Percentiles rank a stretch among this genome's conserved stretches.
Conservation (phyloP, 1,140 invertebrate species). For the Diprion similis region DNA sequence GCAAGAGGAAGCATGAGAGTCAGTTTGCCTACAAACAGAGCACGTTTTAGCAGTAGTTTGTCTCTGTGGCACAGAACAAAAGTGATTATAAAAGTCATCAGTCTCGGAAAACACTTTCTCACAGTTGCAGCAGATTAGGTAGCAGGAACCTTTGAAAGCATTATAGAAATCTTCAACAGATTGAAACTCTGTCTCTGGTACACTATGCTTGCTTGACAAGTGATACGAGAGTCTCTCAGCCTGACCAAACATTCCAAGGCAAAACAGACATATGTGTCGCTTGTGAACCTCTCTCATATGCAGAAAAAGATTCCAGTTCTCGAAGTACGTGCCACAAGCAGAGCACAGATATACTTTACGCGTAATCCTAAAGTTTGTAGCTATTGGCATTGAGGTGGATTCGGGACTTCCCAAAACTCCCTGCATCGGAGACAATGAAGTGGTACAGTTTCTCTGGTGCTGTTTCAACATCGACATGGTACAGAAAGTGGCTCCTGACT, state of each 20-base stretch:
- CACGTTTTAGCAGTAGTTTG: slow-evolving; percentile 40
- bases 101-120: slow-evolving; percentile 75
- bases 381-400: slow-evolving; percentile 34
- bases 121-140: slow-evolving; percentile 80
- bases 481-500: slow-evolving; percentile 64
- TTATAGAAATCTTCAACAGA: slow-evolving; percentile 70
- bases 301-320: slow-evolving; percentile 82
- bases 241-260: slow-evolving; percentile 78
- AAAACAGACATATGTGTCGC: slow-evolving; percentile 79
- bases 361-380: slow-evolving; percentile 69
- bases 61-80: slow-evolving; percentile 59
- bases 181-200: slow-evolving; percentile 70
- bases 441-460: slow-evolving; percentile 65
- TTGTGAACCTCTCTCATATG: slow-evolving; percentile 82
- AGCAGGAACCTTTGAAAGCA: slow-evolving; percentile 71
- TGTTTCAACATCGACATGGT: slow-evolving; percentile 67
- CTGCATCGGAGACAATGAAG: slow-evolving; percentile 38
- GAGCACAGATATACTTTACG: slow-evolving; percentile 79
- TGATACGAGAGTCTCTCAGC: slow-evolving; percentile 80
- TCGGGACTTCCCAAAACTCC: slow-evolving; percentile 43
- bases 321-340: slow-evolving; percentile 80
- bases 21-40: slow-evolving; percentile 49
- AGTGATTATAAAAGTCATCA: slow-evolving; percentile 76
- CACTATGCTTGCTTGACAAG: slow-evolving; percentile 76
- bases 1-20: slow-evolving; percentile 49